Base-by-base conservation (phyloP, 2,888 invertebrate genomes). In the Ditula angustiorana region DNA sequence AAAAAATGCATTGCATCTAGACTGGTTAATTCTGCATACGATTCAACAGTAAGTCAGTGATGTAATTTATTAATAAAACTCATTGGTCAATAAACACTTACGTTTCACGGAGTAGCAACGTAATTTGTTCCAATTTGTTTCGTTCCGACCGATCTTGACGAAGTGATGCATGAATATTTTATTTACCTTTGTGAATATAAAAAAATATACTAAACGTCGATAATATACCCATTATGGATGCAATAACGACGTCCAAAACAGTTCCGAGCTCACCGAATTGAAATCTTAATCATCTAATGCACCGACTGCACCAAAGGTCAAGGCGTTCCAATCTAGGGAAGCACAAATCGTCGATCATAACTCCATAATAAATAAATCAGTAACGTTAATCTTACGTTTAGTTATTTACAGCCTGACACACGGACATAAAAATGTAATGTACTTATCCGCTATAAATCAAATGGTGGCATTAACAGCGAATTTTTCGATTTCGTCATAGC, bases 341-440 rank as follows among this genome's bases (percentile, higher is more conserved):
- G 70, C 68, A 64, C 67, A 70, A 63, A 69, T 75, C 72, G 88
- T 90, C 82, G 78, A 87, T 90, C 89, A 89, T 82, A 78, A 71
- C 70, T 80, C 74, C 80, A 83, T 80, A 83, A 87, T 88, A 88
- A 84, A 90, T 90, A 89, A 90, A 90, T 90, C 88, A 85, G 81
- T 77, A 74, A 82, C 71, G 77, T 80, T 84, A 86, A 86, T 86
- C 82, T 83, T 74, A 71, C 77, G 78, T 75, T 77, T 74, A 71
- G 85, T 86, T 87, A 90, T 90, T 90, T 90, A 90, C 87, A 84
- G 83, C 82, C 75, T 80, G 78, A 86, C 85, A 86, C 81, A 81
- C 79, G 74, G 78, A 85, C 85, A 88, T 89, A 87, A 90, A 89
- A 89, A 87, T 87, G 81, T 87, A 87, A 87, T 86, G 87, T 84